Conservation (phyloP, 2,113 vertebrate species). For the Bufo bufo region DNA sequence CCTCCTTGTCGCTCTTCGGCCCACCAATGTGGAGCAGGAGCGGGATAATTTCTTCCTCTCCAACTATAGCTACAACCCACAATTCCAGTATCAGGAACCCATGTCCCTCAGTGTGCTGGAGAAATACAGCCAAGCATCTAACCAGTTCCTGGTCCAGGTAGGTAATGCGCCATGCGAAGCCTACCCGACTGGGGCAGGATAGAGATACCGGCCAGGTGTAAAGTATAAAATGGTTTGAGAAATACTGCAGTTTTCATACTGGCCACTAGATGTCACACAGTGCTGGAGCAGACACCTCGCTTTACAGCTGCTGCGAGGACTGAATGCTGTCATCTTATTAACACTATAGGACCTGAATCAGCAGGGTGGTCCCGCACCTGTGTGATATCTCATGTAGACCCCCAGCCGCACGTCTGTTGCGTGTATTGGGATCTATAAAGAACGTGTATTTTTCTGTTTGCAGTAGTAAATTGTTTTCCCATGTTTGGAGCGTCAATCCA, state of each 20-base stretch:
- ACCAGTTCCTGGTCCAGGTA: conserved; percentile 91
- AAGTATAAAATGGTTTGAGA: no score
- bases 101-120: conserved; percentile 82
- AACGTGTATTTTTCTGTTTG: no score
- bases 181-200: not conserved
- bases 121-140: conserved; percentile 87
- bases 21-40: conserved; percentile 85
- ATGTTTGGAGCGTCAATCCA: not conserved
- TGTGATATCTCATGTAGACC: no score
- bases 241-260: no score
- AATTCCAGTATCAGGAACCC: conserved; percentile 87
- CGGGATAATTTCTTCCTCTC: conserved; percentile 85
- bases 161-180: not conserved
- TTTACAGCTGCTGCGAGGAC: not conserved
- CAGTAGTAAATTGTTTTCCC: no score
- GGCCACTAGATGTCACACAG: no score
- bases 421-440: no score
- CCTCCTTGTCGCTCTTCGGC: conserved; percentile 87
- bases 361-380: no score
- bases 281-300: not conserved
- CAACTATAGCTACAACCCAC: conserved; percentile 86
- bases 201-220: no score
- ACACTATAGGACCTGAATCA: no score
- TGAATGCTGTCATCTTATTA: not conserved
- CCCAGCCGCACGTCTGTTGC: no score